Base-by-base conservation (phyloP, 2,113 vertebrate species). In the Mungos mungo region DNA sequence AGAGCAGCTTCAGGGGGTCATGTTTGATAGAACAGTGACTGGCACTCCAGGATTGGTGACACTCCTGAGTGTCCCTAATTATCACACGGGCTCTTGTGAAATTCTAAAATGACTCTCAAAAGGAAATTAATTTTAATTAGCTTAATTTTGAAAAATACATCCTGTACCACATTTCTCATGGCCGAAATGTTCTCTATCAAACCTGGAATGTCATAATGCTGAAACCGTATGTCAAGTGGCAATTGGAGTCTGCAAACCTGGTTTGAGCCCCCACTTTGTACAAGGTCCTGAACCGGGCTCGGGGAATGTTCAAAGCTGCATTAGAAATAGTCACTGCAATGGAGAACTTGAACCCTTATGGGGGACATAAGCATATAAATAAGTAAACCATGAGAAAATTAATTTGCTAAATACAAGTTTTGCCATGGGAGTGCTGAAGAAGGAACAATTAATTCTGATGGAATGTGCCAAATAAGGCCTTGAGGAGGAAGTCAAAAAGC, bases 81-180 rank as follows among this genome's bases (percentile, higher is more conserved):
- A 96, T 92, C 80, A 87, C n/a, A 72, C 0, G 0, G 88, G 41
- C 31, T 97, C 57, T 87, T 69, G 29, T 81, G 57, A 95, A 96
- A 96, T 92, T 93, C 71, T 77, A 71, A 93, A 96, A 85, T 77
- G 80, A 90, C 65, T 98, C 89, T 96, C 80, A 38, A 65, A 96
- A 96, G 93, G 88, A 97, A 96, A 97, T 96, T 95, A 84, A 95
- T 96, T 96, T 96, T 97, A 95, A 98, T 97, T 97, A 96, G 41
- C 25, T 92, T 84, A 92, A 76, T 97, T 97, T 98, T 93, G 69
- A 88, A 93, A 96, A 96, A 84, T 90, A 35, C 35, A 90, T 81
- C 63, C 57, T 41, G 69, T 72, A 31, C 3, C 35, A 77, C 69
- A 81, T 86, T 96, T 88, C 90, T 80, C 41, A 41, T 66, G 29